phyloP scores from a whole-genome alignment of 1,140 invertebrate species.

The Drosophila athabasca region DNA sequence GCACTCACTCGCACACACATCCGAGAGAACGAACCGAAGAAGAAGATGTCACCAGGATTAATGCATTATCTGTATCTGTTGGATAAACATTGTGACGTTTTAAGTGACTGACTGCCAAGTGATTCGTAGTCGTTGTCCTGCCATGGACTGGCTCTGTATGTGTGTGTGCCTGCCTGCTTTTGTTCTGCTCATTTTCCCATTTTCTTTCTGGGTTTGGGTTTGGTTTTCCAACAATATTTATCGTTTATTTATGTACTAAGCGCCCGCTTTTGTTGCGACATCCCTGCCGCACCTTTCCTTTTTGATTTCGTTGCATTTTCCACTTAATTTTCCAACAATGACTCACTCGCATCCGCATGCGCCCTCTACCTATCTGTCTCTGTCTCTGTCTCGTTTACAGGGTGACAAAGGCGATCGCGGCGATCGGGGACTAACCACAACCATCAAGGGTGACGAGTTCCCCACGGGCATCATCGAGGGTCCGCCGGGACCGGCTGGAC shows the following conservation, averaged over 20 bases:
- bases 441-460: slow-evolving; percentile 94
- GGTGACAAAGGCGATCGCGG: slow-evolving; percentile 95
- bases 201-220: slow-evolving; percentile 43
- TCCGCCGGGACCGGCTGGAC: slow-evolving; percentile 94
- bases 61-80: slow-evolving; percentile 80
- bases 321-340: slow-evolving; percentile 67
- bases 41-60: slow-evolving; percentile 77
- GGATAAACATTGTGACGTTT: slow-evolving; percentile 75
- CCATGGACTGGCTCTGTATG: background rate
- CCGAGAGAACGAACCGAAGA: slow-evolving; percentile 17
- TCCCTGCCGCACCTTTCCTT: slow-evolving; percentile 21
- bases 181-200: slow-evolving; percentile 61
- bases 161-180: slow-evolving; percentile 36
- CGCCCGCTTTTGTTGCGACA: slow-evolving; percentile 6
- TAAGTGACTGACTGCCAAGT: slow-evolving; percentile 64
- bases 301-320: slow-evolving; percentile 29
- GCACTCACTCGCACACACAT: slow-evolving; percentile 1
- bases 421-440: slow-evolving; percentile 94
- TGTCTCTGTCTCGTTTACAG: slow-evolving; percentile 84
- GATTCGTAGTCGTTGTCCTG: slow-evolving; percentile 47
- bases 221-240: slow-evolving; percentile 68
- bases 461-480: slow-evolving; percentile 96
- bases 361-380: background rate
- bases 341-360: slow-evolving; percentile 41
- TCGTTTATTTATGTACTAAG: slow-evolving; percentile 79